Evolutionary conservation across 1,140 invertebrate species (phyloP), one percentile per base, ranked within the genome.

Genomic region (Holcopasites calliopsidis): DNA sequence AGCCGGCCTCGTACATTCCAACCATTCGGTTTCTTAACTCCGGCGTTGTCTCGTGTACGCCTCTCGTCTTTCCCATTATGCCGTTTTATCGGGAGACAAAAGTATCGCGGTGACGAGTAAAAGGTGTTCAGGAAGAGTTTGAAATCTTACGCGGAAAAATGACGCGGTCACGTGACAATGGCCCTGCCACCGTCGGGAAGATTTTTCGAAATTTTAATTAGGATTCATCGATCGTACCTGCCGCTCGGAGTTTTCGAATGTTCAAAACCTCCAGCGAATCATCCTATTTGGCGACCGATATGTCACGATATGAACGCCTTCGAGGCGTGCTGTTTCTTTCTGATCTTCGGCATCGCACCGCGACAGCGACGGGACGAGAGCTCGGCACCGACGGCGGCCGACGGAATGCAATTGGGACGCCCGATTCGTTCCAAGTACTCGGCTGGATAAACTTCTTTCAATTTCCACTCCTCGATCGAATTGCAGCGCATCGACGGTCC

Each of bases 11-110:
- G 54, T 90, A 92, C 91, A 92, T 92, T 54, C 91, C 91, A 2
- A 91, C 90, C 90, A 91, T 92, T 31, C 90, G 88, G 78, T 91
- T 91, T 60, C 91, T 79, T 33, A 92, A 71, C 80, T 92, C 90
- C 8, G 90, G 91, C 33, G 91, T 91, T 8, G 91, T 92, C 79
- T 92, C 91, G 58, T 92, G 90, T 8, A 91, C 90, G 44, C 91
- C 91, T 82, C 91, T 87, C 4, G 88, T 91, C 77, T 92, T 91
- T 0, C 91, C 91, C 90, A 91, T 91, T 11, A 40, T 58, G 58
- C n/a, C 35, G 55, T 62, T 68, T 16, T 8, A 38, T 2, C 5
- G 3, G 11, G 3, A 33, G 18, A 55, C 10, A 26, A n/a, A 8
- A 40, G n/a, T n/a, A n/a, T n/a, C n/a, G n/a, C n/a, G 26, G 8